These are phyloP conservation scores for Poeciliopsis prolifica DNA, from an alignment of 2,113 vertebrate genomes.

Conservation along the genomic window DNA sequence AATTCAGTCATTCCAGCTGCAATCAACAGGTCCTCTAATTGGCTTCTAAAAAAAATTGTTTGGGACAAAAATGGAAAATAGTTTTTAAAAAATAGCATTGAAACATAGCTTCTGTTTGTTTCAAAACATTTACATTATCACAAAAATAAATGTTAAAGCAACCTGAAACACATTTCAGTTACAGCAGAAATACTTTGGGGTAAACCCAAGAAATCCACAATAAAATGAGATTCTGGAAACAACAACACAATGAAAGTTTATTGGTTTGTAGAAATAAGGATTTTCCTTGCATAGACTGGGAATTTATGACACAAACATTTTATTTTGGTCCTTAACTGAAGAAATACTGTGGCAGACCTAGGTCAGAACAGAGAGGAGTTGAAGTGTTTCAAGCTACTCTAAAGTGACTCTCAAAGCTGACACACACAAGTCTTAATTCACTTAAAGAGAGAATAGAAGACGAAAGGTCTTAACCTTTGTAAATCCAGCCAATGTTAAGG, in stretches of 20 bases:
- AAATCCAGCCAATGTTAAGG: not conserved
- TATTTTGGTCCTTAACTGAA: not conserved
- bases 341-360: not conserved
- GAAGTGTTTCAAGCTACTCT: not conserved
- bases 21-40: not conserved
- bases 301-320: not conserved
- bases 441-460: not conserved
- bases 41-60: too few relatives aligned
- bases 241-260: not conserved
- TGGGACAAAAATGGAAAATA: not conserved
- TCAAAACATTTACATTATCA: not conserved
- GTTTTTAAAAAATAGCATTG: not conserved
- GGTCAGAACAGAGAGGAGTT: too few relatives aligned
- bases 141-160: too few relatives aligned
- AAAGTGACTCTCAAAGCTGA: not conserved
- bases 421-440: not conserved
- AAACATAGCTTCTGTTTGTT: not conserved
- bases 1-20: not conserved
- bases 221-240: not conserved
- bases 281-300: not conserved
- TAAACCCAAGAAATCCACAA: not conserved
- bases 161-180: too few relatives aligned
- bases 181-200: not conserved
- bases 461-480: not conserved
- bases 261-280: not conserved